Percentiles rank a stretch among this genome's conserved stretches.
phyloP scores from a whole-genome alignment of 2,113 vertebrate genomes.

The Myotis yumanensis region DNA sequence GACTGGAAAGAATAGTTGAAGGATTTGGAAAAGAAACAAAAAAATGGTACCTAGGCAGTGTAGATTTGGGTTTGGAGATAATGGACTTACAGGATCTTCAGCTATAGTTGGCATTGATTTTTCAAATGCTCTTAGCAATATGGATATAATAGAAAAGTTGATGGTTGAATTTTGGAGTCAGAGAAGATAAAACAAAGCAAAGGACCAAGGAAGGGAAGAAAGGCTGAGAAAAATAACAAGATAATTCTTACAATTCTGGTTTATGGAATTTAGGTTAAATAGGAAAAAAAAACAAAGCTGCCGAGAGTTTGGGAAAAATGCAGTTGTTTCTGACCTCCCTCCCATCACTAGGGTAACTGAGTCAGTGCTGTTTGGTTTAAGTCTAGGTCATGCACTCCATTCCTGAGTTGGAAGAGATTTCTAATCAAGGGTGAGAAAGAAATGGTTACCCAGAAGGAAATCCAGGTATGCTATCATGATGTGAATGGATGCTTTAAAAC shows the following conservation, averaged over 20 bases:
- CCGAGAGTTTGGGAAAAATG: background rate
- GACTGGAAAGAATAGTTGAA: background rate
- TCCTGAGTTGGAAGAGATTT: background rate
- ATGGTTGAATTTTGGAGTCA: background rate
- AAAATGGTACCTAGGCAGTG: background rate
- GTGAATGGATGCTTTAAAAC: background rate
- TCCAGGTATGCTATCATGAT: background rate
- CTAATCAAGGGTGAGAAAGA: background rate
- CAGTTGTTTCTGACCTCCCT: background rate
- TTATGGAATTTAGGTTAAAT: background rate
- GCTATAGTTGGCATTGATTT: background rate
- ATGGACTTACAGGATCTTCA: background rate
- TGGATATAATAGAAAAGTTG: background rate
- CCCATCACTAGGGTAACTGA: background rate
- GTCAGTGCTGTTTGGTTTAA: background rate
- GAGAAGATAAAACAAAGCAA: constrained; percentile 7
- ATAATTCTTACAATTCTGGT: background rate
- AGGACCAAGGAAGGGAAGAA: background rate
- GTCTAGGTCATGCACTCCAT: background rate
- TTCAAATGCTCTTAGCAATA: background rate
- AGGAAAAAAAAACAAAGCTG: background rate
- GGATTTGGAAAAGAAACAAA: background rate
- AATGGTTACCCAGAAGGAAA: background rate
- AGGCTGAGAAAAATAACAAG: constrained; percentile 23
- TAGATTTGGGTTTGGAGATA: background rate